These are phyloP conservation scores for Allobates femoralis DNA, from an alignment of 2,797 vertebrate genomes.

Conservation along the genomic window DNA sequence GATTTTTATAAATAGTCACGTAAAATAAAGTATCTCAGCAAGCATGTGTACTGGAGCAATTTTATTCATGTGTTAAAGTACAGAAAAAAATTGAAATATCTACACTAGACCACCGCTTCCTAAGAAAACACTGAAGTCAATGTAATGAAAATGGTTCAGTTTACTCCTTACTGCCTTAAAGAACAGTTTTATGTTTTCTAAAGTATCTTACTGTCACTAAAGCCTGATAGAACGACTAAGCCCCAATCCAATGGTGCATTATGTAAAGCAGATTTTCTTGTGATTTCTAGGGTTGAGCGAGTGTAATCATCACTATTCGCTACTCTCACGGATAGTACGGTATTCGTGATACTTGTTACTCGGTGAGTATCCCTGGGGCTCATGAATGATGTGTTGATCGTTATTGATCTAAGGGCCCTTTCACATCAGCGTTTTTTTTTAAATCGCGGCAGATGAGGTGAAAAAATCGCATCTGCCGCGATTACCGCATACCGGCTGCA, in stretches of 20 bases:
- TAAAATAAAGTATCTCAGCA: conserved; percentile 20
- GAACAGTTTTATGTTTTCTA: neutral
- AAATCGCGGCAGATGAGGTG: too few relatives aligned
- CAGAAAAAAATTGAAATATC: neutral
- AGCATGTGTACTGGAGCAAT: neutral
- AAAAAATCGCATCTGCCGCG: too few relatives aligned
- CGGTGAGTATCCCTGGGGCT: too few relatives aligned
- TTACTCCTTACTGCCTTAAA: neutral
- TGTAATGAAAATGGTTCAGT: neutral
- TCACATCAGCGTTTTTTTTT: too few relatives aligned
- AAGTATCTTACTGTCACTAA: neutral
- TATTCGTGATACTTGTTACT: too few relatives aligned
- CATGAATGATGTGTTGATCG: too few relatives aligned
- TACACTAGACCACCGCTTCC: neutral
- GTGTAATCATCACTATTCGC: too few relatives aligned
- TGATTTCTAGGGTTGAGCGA: neutral
- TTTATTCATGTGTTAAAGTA: neutral
- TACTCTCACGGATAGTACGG: too few relatives aligned
- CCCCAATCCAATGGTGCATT: neutral
- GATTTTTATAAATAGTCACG: conserved; percentile 12
- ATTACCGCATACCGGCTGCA: too few relatives aligned
- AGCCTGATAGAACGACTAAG: neutral
- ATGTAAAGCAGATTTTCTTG: conserved; percentile 9
- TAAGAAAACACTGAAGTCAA: neutral
- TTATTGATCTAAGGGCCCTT: too few relatives aligned